Base-by-base conservation (phyloP, 2,888 invertebrate genomes). In the Idaea aversata region DNA sequence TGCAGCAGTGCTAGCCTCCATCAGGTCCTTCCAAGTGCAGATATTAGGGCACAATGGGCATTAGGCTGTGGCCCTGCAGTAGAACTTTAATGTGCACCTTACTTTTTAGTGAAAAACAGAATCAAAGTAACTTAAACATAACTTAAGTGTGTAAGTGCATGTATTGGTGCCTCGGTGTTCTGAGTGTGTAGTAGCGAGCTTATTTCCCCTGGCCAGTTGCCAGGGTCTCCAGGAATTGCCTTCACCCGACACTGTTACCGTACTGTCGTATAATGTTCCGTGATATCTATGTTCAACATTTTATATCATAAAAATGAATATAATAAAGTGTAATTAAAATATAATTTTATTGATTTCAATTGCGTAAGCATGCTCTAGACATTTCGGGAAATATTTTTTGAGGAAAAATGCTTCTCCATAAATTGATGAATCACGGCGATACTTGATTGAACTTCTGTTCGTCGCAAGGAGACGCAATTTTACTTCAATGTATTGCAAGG, bases 181-280 rank as follows among this genome's bases (percentile, higher is more conserved):
- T 83, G 78, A 78, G 84, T 82, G 86, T 87, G 88, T 88, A 86
- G 86, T 82, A 81, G 86, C 82, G 77, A 89, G 91, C 90, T 90
- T 90, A 91, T 90, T 91, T 87, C 90, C 79, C 80, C 88, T 91
- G 92, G 92, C 87, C 79, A 77, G 73, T 72, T 84, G 92, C 92
- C 92, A 92, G 84, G 81, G 82, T 75, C 84, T 81, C 80, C 83
- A 80, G 84, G 87, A 89, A 91, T 91, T 91, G 90, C 89, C 90
- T 90, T 87, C 88, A 85, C 87, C 84, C 82, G 86, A 84, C 82
- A 83, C 82, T 83, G 84, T 86, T 85, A 81, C 86, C 85, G 86
- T 87, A 88, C 90, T 90, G 90, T 85, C 63, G 59, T 59, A 59
- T 59, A 59, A 59, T 59, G 34, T 59, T 13, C 34, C 13, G 59